Evolutionary conservation across 2,797 vertebrate genomes (phyloP).

Genomic region (Buphagus erythrorhynchus): DNA sequence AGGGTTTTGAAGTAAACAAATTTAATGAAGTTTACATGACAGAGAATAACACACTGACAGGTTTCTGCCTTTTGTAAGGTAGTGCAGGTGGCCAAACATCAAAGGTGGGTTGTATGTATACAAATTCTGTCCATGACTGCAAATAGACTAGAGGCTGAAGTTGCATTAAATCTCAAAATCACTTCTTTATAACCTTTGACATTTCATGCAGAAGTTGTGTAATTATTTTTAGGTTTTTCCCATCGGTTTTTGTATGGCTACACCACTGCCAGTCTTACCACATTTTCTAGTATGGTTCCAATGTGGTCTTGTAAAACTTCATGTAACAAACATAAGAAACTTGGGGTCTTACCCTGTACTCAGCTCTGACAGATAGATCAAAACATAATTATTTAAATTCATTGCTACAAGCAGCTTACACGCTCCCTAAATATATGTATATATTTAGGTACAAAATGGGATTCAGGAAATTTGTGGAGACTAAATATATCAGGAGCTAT

Average conservation of each 20-base stretch:
- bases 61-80: not conserved
- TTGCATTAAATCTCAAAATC: not conserved
- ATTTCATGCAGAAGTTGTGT: not conserved
- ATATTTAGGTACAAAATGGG: not conserved
- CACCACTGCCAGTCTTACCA: not conserved
- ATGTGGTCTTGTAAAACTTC: not conserved
- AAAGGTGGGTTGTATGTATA: not conserved
- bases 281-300: not conserved
- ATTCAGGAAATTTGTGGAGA: not conserved
- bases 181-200: not conserved
- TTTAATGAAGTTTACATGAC: not conserved
- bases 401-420: not conserved
- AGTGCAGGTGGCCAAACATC: not conserved
- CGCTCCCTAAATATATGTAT: not conserved
- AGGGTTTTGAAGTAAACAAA: not conserved
- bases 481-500: not conserved
- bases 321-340: not conserved
- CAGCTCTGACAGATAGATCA: not conserved
- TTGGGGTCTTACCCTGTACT: not conserved
- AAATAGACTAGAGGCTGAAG: not conserved
- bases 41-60: not conserved
- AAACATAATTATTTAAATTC: not conserved
- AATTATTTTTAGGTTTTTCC: not conserved
- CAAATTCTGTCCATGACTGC: not conserved
- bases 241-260: not conserved